Evolutionary conservation across 2,113 vertebrate species (phyloP).

Genomic region (Mungos mungo): DNA sequence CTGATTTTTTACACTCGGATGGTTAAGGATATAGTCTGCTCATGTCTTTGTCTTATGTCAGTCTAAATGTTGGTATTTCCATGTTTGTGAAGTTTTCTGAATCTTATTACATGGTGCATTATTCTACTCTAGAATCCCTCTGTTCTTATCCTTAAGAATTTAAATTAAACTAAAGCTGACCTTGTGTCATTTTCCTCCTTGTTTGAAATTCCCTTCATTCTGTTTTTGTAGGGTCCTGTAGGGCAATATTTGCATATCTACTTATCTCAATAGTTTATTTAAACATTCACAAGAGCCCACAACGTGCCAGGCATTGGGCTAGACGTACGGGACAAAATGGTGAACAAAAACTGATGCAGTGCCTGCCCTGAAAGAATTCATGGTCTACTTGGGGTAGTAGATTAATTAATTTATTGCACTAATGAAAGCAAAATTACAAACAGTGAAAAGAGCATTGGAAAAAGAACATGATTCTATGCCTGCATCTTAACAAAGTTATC

Average conservation of each 20-base stretch:
- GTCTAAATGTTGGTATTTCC: constrained; percentile 8
- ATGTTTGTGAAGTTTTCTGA: constrained; percentile 53
- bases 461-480: not conserved
- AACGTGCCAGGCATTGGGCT: not conserved
- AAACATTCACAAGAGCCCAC: not conserved
- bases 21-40: not conserved
- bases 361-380: not conserved
- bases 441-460: not conserved
- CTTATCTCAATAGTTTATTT: not conserved
- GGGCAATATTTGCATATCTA: not conserved
- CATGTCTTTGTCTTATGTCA: constrained; percentile 19
- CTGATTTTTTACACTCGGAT: not conserved
- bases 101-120: constrained; percentile 44
- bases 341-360: not conserved
- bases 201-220: constrained; percentile 41
- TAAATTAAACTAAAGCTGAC: constrained; percentile 37
- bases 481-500: not conserved
- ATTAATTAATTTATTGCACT: not conserved
- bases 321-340: not conserved
- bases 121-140: constrained; percentile 38
- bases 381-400: not conserved
- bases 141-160: constrained; percentile 60
- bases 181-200: constrained; percentile 2
- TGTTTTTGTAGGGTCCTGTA: not conserved
- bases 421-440: constrained; percentile 37